Evolutionary conservation across 1,140 invertebrate species (phyloP).

Genomic region (Caenorhabditis briggsae): DNA sequence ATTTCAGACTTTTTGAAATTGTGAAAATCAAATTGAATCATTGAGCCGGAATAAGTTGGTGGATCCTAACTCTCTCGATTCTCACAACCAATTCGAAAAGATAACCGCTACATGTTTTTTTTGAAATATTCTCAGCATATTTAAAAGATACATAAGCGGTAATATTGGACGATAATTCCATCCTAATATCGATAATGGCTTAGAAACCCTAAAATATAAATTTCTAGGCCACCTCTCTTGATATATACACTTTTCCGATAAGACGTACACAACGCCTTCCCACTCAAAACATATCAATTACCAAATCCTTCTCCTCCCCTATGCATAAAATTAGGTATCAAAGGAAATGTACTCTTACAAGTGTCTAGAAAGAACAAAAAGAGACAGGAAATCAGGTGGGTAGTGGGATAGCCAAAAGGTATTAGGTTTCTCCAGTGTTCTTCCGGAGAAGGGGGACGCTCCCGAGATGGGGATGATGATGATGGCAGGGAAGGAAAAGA

Average conservation of each 20-base stretch:
- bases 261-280: not conserved
- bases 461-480: not conserved
- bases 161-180: too few species aligned
- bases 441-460: slow-evolving; percentile 24
- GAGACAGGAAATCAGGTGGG: slow-evolving; percentile 24
- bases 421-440: slow-evolving; percentile 35
- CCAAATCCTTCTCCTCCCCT: not conserved
- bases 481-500: not conserved
- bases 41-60: too few species aligned
- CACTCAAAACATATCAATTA: slow-evolving; percentile 47
- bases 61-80: too few species aligned
- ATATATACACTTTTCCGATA: too few species aligned
- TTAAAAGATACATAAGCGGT: too few species aligned
- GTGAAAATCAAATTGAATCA: not conserved
- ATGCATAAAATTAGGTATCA: not conserved
- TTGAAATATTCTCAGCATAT: too few species aligned
- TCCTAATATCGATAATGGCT: too few species aligned
- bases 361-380: not conserved
- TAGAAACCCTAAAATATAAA: not conserved
- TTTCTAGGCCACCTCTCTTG: not conserved
- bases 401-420: not conserved
- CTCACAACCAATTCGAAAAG: too few species aligned
- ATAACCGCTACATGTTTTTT: not conserved
- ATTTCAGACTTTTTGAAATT: not conserved
- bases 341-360: slow-evolving; percentile 16